Percentiles rank a stretch among this genome's conserved stretches.
These are phyloP conservation scores for Sarcophaga subvicina DNA, from an alignment of 2,888 invertebrate species.

Conservation along the genomic window DNA sequence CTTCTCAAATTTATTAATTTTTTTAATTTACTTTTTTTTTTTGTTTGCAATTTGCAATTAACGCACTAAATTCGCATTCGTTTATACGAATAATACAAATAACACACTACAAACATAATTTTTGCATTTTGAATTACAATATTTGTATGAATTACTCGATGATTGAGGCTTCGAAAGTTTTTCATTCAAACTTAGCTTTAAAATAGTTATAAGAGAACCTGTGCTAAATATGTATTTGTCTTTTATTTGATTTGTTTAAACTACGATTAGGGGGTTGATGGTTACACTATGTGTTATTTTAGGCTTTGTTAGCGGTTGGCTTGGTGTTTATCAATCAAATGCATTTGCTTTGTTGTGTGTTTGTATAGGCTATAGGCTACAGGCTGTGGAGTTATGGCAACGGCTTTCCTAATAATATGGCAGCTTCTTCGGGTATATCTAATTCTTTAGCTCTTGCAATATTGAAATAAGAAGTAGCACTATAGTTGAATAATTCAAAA, in stretches of 20 bases:
- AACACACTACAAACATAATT: constrained; percentile 31
- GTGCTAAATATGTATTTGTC: background rate
- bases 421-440: constrained; percentile 62
- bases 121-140: constrained; percentile 11
- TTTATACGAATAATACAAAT: constrained; percentile 15
- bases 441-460: constrained; percentile 71
- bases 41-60: constrained; percentile 39
- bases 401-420: constrained; percentile 58
- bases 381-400: constrained; percentile 39
- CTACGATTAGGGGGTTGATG: background rate
- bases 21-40: constrained; percentile 4
- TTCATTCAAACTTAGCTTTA: constrained; percentile 7
- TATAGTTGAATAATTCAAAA: constrained; percentile 93
- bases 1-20: background rate
- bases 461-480: constrained; percentile 82
- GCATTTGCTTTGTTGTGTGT: background rate
- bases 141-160: background rate
- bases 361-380: constrained; percentile 12
- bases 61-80: constrained; percentile 54
- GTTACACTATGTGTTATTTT: background rate
- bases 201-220: background rate
- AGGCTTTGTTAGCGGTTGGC: background rate
- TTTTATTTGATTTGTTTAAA: background rate
- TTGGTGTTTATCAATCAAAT: background rate
- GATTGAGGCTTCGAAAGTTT: background rate